Base-by-base conservation (phyloP, 1,140 invertebrate genomes). In the Drosophila ficusphila region DNA sequence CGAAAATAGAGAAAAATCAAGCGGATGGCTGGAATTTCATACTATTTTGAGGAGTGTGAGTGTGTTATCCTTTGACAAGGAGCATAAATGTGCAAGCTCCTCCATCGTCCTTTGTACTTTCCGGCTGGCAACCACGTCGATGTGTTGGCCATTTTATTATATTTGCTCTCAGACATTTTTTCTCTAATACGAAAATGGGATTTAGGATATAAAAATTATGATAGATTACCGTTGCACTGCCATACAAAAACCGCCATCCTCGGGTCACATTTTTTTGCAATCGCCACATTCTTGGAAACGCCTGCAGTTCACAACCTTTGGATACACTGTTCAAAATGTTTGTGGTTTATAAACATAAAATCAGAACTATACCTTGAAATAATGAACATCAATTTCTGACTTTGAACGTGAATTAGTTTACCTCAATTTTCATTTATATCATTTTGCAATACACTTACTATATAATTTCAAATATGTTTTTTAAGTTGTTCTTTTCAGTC, bases 181-280 rank as follows among this genome's bases (percentile, higher is more conserved):
- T 71, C 83, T 75, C 77, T 90, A 90, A 90, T 89, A 89, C 76
- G 73, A 90, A 90, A 90, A 90, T 90, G 77, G 89, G 89, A 90
- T 90, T 90, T 89, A 89, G 89, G 89, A 90, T 90, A 90, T 90
- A 90, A 90, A 90, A 90, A 90, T 90, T 90, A 90, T 90, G 89
- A 90, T 90, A 90, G 89, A 90, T 90, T 90, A 90, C 89, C 74
- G 82, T 56, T 75, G 73, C 78, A 75, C 64, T 46, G 64, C 61
- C 69, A 18, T 47, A 21, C 19, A 61, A 23, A 41, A 33, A 68
- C 36, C 51, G 25, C 23, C 62, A 38, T 8, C 33, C 23, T 23
- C 33, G 38, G 38, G 18, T 44, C 19, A 18, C 4, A 16, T 25
- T 34, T 57, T 57, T 57, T 57, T 8, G 39, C 36, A 52, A 16